Conservation (phyloP, 2,797 vertebrate species). For the Periparus ater region DNA sequence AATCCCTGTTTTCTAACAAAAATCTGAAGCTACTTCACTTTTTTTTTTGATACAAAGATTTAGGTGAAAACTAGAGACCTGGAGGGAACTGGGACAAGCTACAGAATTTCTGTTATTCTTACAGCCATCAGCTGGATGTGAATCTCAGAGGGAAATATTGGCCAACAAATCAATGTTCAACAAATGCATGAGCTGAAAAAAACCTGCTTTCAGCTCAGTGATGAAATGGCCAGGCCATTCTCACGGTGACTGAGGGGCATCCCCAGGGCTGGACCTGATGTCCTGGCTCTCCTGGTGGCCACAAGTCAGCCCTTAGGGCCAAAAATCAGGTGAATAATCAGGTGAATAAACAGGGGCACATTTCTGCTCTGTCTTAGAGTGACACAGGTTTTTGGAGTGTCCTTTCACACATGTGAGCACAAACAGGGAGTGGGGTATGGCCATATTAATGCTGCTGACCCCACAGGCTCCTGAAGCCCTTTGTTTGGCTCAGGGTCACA, state of each 20-base stretch:
- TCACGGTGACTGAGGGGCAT: background rate
- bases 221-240: background rate
- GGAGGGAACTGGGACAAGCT: background rate
- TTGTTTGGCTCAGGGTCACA: background rate
- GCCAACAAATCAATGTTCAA: accelerated
- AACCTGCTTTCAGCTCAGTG: background rate
- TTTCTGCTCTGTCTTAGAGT: background rate
- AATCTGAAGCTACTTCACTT: background rate
- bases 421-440: background rate
- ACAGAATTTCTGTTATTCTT: background rate
- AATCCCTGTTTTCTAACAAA: background rate
- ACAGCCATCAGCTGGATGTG: background rate
- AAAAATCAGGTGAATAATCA: background rate
- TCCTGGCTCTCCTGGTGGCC: background rate
- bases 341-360: background rate
- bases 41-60: background rate
- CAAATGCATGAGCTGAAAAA: background rate
- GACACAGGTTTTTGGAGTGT: accelerated
- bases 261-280: background rate
- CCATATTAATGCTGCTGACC: background rate
- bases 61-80: background rate
- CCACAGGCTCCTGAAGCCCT: background rate
- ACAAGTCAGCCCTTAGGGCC: background rate
- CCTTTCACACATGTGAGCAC: background rate
- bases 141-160: background rate